Percentiles rank a stretch among this genome's conserved stretches.
Evolutionary conservation across 2,888 invertebrate genomes (phyloP).

Genomic region (Crocallis elinguaria): DNA sequence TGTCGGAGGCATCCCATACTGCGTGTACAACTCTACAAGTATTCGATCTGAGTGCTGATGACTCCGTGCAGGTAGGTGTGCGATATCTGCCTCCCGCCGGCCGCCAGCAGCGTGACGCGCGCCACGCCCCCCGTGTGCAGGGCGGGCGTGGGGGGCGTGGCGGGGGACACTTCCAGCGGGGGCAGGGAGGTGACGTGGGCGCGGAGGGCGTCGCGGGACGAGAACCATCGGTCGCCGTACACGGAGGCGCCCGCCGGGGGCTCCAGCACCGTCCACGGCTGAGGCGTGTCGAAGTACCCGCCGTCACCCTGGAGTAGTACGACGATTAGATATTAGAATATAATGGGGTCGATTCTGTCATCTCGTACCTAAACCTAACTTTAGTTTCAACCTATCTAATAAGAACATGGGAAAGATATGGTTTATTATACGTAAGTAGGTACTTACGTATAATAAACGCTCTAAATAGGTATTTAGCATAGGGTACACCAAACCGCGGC

Average conservation of each 20-base stretch:
- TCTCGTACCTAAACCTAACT: too few relatives aligned
- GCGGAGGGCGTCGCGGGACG: slow-evolving; percentile 53
- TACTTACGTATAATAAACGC: too few relatives aligned
- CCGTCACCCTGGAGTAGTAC: slow-evolving; percentile 68
- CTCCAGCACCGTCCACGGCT: slow-evolving; percentile 55
- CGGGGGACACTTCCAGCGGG: slow-evolving; percentile 32
- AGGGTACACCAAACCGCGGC: too few relatives aligned
- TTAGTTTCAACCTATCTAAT: too few relatives aligned
- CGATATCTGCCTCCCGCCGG: slow-evolving; percentile 58
- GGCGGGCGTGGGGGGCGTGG: slow-evolving; percentile 44
- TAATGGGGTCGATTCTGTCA: too few relatives aligned
- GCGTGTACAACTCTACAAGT: slow-evolving; percentile 59
- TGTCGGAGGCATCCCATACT: too few relatives aligned
- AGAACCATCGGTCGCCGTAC: slow-evolving; percentile 66
- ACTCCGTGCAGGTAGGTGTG: slow-evolving; percentile 63
- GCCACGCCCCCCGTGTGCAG: slow-evolving; percentile 47
- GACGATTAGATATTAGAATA: too few relatives aligned
- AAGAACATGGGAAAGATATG: too few relatives aligned
- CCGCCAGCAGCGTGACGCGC: slow-evolving; percentile 55
- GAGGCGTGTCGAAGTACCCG: slow-evolving; percentile 72
- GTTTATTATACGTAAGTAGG: too few relatives aligned
- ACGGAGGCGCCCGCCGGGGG: slow-evolving; percentile 44
- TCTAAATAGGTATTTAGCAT: too few relatives aligned
- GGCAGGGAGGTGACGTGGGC: slow-evolving; percentile 50
- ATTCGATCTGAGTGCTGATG: slow-evolving; percentile 53